Conservation (phyloP, 1,140 invertebrate species). For the Trachymyrmex septentrionalis region DNA sequence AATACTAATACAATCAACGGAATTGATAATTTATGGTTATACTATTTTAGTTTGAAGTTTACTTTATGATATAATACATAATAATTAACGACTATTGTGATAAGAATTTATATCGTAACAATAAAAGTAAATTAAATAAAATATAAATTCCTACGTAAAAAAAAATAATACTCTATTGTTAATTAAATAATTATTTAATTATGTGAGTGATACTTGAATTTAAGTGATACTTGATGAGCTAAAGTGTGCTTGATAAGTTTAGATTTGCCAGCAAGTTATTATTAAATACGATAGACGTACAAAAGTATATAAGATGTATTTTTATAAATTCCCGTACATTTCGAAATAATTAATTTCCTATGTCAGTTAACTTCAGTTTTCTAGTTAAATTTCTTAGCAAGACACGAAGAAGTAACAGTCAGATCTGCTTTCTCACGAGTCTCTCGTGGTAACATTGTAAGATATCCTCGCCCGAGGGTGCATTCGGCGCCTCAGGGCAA, state of each 20-base stretch:
- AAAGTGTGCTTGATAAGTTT: background rate
- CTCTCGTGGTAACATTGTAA: conserved; percentile 55
- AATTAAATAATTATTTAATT: background rate
- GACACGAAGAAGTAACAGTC: conserved; percentile 28
- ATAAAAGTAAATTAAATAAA: background rate
- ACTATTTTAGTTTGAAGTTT: background rate
- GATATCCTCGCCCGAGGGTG: conserved; percentile 70
- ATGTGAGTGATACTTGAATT: background rate
- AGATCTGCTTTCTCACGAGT: conserved; percentile 68
- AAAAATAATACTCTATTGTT: background rate
- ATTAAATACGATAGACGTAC: background rate
- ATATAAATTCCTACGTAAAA: background rate
- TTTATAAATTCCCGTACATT: background rate
- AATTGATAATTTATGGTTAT: background rate
- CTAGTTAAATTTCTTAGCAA: conserved; percentile 39
- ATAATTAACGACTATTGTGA: background rate
- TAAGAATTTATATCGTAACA: background rate
- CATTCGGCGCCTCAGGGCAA: conserved; percentile 75
- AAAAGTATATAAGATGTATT: background rate
- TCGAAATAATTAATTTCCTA: conserved; percentile 37
- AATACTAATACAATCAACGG: background rate
- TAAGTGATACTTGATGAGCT: background rate
- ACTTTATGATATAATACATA: background rate
- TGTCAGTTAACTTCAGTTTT: conserved; percentile 24
- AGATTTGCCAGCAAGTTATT: background rate